phyloP scores from a whole-genome alignment of 2,888 invertebrate species.

The Drosophila paranaensis region DNA sequence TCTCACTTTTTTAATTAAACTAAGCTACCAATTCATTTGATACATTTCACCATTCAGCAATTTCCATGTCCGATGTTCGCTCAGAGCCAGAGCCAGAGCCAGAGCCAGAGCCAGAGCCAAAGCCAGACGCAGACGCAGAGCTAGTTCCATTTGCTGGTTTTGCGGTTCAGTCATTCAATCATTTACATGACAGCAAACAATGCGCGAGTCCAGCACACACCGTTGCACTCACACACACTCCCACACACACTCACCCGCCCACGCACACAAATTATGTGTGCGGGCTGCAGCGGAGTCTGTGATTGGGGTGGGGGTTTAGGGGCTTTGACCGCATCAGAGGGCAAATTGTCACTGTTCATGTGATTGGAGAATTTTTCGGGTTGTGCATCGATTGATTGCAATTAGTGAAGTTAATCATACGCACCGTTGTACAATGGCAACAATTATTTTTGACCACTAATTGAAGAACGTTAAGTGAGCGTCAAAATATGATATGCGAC shows the following conservation, averaged over 20 bases:
- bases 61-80: neutral
- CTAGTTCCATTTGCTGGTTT: constrained; percentile 14
- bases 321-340: constrained; percentile 24
- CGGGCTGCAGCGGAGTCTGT: neutral
- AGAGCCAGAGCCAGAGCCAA: too few relatives aligned
- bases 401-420: constrained; percentile 9
- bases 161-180: constrained; percentile 55
- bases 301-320: neutral
- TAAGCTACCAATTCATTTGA: neutral
- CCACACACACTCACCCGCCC: constrained; percentile 15
- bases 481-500: constrained; percentile 1
- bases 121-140: neutral
- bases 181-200: constrained; percentile 54
- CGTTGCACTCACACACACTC: constrained; percentile 21
- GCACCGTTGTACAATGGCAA: constrained; percentile 4
- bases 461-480: neutral
- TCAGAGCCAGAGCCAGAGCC: too few relatives aligned
- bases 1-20: too few relatives aligned
- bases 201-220: constrained; percentile 36
- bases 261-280: constrained; percentile 10
- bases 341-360: constrained; percentile 7
- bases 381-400: neutral
- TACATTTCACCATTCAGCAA: neutral
- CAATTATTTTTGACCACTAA: constrained; percentile 18
- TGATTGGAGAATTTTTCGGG: neutral